phyloP scores from a whole-genome alignment of 2,113 vertebrate genomes.

The Platichthys flesus region DNA sequence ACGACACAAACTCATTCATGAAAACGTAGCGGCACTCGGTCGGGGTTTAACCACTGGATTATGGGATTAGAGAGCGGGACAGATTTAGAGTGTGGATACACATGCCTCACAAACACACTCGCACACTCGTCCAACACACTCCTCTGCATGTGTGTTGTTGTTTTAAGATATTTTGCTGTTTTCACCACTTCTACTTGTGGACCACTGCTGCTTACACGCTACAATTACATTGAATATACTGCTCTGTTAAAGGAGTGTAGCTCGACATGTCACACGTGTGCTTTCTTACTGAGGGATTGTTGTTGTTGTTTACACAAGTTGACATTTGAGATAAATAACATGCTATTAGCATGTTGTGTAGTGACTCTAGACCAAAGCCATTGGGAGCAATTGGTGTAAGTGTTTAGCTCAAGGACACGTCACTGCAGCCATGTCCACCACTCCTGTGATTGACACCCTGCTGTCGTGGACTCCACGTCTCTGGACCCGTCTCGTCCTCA shows the following conservation, averaged over 20 bases:
- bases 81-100: slow-evolving; percentile 49
- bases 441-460: not conserved
- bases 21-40: slow-evolving; percentile 59
- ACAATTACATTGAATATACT: not conserved
- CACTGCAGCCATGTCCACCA: not conserved
- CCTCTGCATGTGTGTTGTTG: not conserved
- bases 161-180: slow-evolving; percentile 17
- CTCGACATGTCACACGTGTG: no score
- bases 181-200: slow-evolving; percentile 20
- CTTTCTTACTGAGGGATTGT: no score
- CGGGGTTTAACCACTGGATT: slow-evolving; percentile 67
- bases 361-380: no score
- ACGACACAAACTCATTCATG: slow-evolving; percentile 65
- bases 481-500: no score
- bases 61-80: slow-evolving; percentile 65
- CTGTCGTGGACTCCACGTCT: no score
- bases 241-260: not conserved
- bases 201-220: not conserved
- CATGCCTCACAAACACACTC: slow-evolving; percentile 9
- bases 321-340: not conserved
- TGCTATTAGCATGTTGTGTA: no score
- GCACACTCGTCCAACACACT: not conserved
- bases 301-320: not conserved
- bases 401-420: not conserved
- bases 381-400: not conserved